Conservation (phyloP, 2,888 invertebrate species). For the Stictocephala bisonia region DNA sequence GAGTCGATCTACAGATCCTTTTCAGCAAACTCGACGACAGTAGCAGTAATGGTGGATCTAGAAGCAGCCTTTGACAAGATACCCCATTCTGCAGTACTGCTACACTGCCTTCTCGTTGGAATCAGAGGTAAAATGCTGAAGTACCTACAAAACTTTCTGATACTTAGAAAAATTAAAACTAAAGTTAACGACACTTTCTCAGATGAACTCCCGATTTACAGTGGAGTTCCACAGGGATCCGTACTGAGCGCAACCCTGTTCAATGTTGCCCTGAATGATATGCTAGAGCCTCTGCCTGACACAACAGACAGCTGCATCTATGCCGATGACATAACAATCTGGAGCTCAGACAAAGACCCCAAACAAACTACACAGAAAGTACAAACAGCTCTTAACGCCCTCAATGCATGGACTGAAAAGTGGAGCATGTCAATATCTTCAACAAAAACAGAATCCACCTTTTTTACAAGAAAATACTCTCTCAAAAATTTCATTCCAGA, state of each 20-base stretch:
- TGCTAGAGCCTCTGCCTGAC: not conserved
- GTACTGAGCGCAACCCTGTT: not conserved
- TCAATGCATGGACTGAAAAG: not conserved
- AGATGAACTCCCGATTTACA: not conserved
- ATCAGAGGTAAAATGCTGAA: not conserved
- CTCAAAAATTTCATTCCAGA: not conserved
- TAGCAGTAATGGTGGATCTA: not conserved
- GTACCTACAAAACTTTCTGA: not conserved
- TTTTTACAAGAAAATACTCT: not conserved
- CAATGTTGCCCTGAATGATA: not conserved
- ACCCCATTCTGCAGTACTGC: too few relatives aligned
- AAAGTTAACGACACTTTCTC: not conserved
- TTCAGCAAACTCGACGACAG: not conserved
- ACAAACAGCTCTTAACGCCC: not conserved
- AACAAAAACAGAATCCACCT: not conserved
- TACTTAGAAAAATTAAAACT: not conserved
- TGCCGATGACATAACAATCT: not conserved
- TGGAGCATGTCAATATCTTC: too few relatives aligned
- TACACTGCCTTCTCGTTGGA: not conserved
- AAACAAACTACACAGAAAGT: not conserved
- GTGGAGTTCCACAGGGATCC: too few relatives aligned
- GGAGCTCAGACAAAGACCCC: not conserved
- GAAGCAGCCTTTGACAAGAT: too few relatives aligned
- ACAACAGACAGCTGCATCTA: too few relatives aligned
- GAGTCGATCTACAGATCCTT: too few relatives aligned